These are phyloP conservation scores for Malaclemys terrapin DNA, from an alignment of 2,113 vertebrate genomes.

Conservation along the genomic window DNA sequence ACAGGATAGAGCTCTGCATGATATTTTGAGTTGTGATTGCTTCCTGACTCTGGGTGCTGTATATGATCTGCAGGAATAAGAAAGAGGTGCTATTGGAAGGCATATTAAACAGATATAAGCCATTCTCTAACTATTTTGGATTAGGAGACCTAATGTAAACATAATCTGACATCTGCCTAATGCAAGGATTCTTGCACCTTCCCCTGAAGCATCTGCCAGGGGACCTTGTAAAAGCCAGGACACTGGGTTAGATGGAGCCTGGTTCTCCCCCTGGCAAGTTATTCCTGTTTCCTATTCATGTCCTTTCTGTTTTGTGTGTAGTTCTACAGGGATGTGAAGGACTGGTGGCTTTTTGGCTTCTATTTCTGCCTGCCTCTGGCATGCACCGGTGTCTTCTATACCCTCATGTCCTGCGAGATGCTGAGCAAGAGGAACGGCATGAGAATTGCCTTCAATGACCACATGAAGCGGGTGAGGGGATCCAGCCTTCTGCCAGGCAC, in stretches of 20 bases:
- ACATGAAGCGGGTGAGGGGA: conserved; percentile 90
- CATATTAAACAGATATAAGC: not conserved
- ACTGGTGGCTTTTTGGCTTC: conserved; percentile 94
- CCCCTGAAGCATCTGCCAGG: not conserved
- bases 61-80: not conserved
- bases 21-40: not conserved
- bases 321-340: conserved; percentile 89
- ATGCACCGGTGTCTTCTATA: conserved; percentile 92
- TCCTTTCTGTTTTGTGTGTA: conserved; percentile 39
- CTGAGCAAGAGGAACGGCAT: conserved; percentile 90
- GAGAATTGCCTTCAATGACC: conserved; percentile 91
- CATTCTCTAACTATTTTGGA: not conserved
- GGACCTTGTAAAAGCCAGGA: not conserved
- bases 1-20: not conserved
- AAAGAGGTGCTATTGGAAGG: not conserved
- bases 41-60: not conserved
- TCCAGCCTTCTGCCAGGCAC: fast-evolving
- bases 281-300: not conserved
- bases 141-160: not conserved
- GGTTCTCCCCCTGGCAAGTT: fast-evolving
- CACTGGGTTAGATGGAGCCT: fast-evolving
- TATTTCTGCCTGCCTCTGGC: conserved; percentile 92
- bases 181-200: not conserved
- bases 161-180: fast-evolving
- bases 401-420: conserved; percentile 94